phyloP scores from a whole-genome alignment of 2,113 vertebrate genomes.

The Trichomycterus rosablanca region DNA sequence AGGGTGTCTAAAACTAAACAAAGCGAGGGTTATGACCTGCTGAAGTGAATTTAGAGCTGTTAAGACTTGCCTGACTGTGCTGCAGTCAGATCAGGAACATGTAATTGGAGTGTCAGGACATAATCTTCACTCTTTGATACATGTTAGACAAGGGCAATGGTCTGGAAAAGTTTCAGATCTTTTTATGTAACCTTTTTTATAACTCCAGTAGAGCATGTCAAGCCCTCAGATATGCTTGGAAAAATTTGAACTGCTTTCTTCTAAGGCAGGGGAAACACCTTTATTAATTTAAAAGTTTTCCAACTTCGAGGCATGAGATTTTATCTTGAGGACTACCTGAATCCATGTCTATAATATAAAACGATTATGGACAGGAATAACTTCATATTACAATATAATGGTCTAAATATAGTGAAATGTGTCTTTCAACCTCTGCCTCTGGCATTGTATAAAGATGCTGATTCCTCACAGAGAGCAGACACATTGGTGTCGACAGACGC shows the following conservation, averaged over 20 bases:
- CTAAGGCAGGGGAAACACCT: not conserved
- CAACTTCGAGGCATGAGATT: slow-evolving; percentile 12
- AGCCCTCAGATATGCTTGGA: slow-evolving; percentile 17
- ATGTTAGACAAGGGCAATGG: slow-evolving; percentile 11
- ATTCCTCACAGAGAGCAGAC: slow-evolving; percentile 14
- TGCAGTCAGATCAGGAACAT: slow-evolving; percentile 29
- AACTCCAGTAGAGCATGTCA: not conserved
- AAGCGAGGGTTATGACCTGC: slow-evolving; percentile 26
- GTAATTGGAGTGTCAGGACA: slow-evolving; percentile 32
- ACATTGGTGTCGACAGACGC: slow-evolving; percentile 16
- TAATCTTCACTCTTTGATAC: slow-evolving; percentile 29
- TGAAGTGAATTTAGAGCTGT: slow-evolving; percentile 21
- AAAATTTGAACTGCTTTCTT: slow-evolving; percentile 19
- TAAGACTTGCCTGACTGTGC: slow-evolving; percentile 31
- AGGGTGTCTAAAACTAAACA: slow-evolving; percentile 3
- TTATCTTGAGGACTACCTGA: not conserved
- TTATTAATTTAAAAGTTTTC: not conserved
- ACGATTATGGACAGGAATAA: not conserved
- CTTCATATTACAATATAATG: not conserved
- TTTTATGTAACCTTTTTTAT: slow-evolving; percentile 17
- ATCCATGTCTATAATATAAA: not conserved
- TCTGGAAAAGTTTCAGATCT: slow-evolving; percentile 22
- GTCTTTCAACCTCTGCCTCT: not conserved
- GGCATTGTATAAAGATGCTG: slow-evolving; percentile 1
- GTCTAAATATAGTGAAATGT: slow-evolving; percentile 3